A percentile compares a stretch with the other conserved stretches of the same genome.
phyloP scores from a whole-genome alignment of 2,113 vertebrate genomes.

The Hyperopisus bebe region DNA sequence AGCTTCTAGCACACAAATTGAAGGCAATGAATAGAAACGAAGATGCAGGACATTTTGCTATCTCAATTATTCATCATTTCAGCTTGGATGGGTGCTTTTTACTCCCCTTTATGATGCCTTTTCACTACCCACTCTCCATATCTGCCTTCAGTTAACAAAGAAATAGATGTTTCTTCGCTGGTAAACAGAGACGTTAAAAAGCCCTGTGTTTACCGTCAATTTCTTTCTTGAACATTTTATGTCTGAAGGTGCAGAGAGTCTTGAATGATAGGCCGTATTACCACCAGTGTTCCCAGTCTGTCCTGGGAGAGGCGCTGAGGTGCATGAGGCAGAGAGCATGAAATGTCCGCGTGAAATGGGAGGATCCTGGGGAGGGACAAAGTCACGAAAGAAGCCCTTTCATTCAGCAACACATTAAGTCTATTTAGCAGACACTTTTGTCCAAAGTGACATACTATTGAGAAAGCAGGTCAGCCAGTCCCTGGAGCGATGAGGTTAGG shows the following conservation, averaged over 20 bases:
- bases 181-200: background rate
- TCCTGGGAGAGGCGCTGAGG: background rate
- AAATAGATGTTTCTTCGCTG: background rate
- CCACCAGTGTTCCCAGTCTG: background rate
- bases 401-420: background rate
- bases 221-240: background rate
- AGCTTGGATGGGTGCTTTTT: background rate
- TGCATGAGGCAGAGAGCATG: background rate
- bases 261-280: background rate
- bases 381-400: background rate
- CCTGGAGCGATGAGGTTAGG: background rate
- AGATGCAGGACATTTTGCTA: background rate
- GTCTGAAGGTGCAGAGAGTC: background rate
- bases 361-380: background rate
- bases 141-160: background rate
- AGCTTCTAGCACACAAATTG: background rate
- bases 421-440: background rate
- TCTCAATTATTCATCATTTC: background rate
- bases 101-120: background rate
- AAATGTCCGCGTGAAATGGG: background rate
- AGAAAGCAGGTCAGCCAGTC: background rate
- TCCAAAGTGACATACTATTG: background rate
- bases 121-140: background rate
- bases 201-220: background rate
- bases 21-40: background rate